Evolutionary conservation across 1,140 invertebrate species (phyloP), one percentile per base, ranked within the genome.

Genomic region (Hesperophylax magnus): DNA sequence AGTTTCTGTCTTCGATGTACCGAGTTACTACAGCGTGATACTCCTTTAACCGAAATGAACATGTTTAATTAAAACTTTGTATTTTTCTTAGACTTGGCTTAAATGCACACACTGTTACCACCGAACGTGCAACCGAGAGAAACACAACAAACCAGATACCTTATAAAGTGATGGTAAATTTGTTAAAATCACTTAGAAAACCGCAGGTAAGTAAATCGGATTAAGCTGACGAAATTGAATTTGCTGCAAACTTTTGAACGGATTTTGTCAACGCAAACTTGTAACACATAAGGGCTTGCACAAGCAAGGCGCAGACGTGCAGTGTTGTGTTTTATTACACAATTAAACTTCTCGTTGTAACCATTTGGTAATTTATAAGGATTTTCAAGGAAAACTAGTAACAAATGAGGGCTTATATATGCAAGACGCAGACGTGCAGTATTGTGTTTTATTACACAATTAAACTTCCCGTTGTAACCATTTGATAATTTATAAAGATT

Each of bases 131-230:
- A 61, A 22, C 24, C 24, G 18, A 61, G 58, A 24, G 58, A 61
- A 61, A 61, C 20, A 61, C 58, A 61, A 61, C 58, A 61, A 18
- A 15, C 58, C 9, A 3, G 58, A 24, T 24, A 47, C 9, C 22
- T 65, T 17, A 17, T 34, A 15, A 17, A 65, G 27, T 65, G 63
- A 22, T 27, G 17, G 63, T 27, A 65, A 65, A 65, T 65, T 24
- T 65, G 27, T 17, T 24, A 65, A 65, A 65, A 65, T 65, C 27
- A 65, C 27, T 65, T 31, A 22, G 27, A 9, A 24, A 31, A 22
- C 22, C 24, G 27, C 63, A 65, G 63, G 63, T 65, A 65, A 65
- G 63, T 65, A 65, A 65, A 65, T n/a, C 63, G 27, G 17, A 65
- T 34, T 65, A 65, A 65, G 27, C 63, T 34, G 63, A 65, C 63